Conservation (phyloP, 2,888 invertebrate genomes). For the Pristionchus exspectatus region DNA sequence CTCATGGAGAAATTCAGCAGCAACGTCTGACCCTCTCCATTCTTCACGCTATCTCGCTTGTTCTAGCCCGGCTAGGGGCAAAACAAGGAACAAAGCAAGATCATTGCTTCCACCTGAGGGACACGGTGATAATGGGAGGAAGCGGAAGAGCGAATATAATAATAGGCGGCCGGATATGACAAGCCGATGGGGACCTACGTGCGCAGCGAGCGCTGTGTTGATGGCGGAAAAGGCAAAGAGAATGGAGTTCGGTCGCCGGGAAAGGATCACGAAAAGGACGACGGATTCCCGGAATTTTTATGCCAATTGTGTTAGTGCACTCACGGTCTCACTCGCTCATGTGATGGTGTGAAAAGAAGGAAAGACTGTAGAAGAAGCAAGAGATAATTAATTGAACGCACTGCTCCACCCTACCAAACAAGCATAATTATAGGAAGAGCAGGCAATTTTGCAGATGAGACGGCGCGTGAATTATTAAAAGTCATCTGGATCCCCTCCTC, state of each 20-base stretch:
- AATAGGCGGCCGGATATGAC: neutral
- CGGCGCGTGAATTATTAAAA: conserved; percentile 6
- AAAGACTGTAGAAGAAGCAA: neutral
- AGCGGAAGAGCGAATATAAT: neutral
- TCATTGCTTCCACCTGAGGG: neutral
- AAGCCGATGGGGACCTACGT: neutral
- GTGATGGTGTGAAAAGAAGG: neutral
- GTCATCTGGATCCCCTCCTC: neutral
- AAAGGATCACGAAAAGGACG: conserved; percentile 17
- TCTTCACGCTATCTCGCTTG: neutral
- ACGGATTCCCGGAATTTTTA: neutral
- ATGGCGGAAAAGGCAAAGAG: neutral
- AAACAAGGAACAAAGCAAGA: neutral
- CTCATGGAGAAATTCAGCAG: neutral
- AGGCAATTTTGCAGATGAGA: neutral
- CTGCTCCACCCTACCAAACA: neutral
- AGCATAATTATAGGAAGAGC: neutral
- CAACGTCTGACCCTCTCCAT: neutral
- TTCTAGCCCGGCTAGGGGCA: neutral
- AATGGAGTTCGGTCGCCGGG: neutral
- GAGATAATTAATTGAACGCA: conserved; percentile 18
- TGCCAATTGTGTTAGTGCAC: neutral
- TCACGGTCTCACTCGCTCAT: neutral
- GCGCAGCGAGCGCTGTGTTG: neutral
- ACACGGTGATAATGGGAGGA: neutral